Evolutionary conservation across 2,113 vertebrate species (phyloP), one percentile per base, ranked within the genome.

Genomic region (Mus musculus): DNA sequence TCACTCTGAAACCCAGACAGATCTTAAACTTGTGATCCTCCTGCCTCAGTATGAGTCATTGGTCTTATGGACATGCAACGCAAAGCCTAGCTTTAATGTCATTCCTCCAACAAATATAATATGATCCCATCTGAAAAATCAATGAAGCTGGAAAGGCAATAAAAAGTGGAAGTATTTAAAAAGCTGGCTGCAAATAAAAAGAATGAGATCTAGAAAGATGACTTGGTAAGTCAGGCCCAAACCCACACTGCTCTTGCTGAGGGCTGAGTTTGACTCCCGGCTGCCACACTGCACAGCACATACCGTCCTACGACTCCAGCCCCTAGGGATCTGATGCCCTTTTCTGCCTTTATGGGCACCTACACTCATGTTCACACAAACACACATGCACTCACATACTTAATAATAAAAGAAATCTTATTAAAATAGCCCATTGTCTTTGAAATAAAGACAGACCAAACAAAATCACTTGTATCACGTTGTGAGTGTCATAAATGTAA

Each of bases 91-190:
- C 7, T 56, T 56, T 5, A 56, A 88, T 88, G 49, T 6, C 11
- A 30, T 86, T 87, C 54, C 91, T 85, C 72, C 26, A 33, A n/a
- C 54, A 77, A 39, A 93, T 84, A 84, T 30, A 95, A 94, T 92
- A 91, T 33, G 28, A 95, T 69, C 4, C 30, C 72, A 77, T 89
- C 59, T 61, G 96, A 82, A 49, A 97, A 82, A 49, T 71, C 52
- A 82, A 86, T 77, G 36, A 54, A 39, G 4, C 39, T 73, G 16
- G 28, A 77, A 96, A 86, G 86, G 67, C 59, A 85, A 77, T 67
- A 84, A 95, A 96, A 90, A 72, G 42, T 13, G 39, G 46, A 92
- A 95, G 52, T 91, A 77, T 71, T 54, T 72, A 96, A 91, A 82
- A 93, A 65, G 81, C 52, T 69, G n/a, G 69, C 39, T 63, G 7